phyloP scores from a whole-genome alignment of 2,113 vertebrate genomes.

The Burhinus oedicnemus region DNA sequence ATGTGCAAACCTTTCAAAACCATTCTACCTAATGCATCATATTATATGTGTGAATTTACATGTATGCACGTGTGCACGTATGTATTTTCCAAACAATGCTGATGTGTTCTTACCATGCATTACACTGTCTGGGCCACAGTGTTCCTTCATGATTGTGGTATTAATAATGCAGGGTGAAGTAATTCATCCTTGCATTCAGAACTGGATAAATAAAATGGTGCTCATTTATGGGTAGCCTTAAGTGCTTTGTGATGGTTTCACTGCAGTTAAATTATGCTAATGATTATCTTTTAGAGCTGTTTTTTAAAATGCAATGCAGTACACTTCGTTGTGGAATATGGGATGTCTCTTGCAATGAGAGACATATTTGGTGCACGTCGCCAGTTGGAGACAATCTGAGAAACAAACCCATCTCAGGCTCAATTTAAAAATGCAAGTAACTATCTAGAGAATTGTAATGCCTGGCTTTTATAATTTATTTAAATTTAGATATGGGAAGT shows the following conservation, averaged over 20 bases:
- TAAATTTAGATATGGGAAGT: background rate
- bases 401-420: background rate
- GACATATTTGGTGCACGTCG: background rate
- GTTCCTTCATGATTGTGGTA: background rate
- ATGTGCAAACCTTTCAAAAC: background rate
- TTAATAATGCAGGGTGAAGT: background rate
- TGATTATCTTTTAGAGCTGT: background rate
- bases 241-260: background rate
- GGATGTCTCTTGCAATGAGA: background rate
- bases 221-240: background rate
- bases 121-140: background rate
- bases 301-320: background rate
- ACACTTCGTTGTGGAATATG: background rate
- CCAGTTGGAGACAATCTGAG: background rate
- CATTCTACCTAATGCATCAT: background rate
- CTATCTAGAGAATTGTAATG: background rate
- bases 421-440: background rate
- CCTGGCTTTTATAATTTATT: background rate
- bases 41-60: background rate
- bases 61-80: accelerated
- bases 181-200: background rate
- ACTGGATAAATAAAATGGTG: background rate
- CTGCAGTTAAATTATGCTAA: background rate
- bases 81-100: background rate
- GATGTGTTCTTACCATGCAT: background rate